phyloP scores from a whole-genome alignment of 2,797 vertebrate species.

The Furcifer pardalis region DNA sequence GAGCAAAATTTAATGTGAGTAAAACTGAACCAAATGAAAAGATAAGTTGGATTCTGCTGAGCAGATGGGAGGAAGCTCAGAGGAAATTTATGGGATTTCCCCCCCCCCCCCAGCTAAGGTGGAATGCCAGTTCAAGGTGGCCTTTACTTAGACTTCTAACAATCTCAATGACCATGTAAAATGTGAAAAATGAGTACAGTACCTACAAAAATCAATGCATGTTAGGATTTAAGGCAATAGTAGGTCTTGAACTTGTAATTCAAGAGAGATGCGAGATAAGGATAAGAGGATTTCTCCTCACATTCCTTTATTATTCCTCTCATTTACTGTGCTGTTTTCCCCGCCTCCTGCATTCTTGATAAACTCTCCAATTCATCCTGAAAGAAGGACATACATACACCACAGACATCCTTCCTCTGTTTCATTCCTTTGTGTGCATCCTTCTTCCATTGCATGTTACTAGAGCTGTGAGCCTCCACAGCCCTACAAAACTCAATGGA shows the following conservation, averaged over 20 bases:
- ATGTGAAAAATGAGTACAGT: background rate
- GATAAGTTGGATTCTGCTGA: constrained; percentile 1
- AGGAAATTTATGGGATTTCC: too few relatives aligned
- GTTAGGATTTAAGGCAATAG: background rate
- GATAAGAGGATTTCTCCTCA: background rate
- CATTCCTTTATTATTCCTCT: background rate
- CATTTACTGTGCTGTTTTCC: background rate
- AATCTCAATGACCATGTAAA: background rate
- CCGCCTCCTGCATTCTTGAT: background rate
- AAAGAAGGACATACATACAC: background rate
- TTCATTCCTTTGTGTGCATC: background rate
- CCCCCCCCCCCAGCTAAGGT: background rate
- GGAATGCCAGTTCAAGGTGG: background rate
- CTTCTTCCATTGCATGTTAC: too few relatives aligned
- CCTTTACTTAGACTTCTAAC: background rate
- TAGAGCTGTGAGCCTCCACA: too few relatives aligned
- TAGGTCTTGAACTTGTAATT: background rate
- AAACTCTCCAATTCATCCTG: background rate
- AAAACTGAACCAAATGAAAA: constrained; percentile 23
- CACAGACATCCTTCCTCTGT: background rate
- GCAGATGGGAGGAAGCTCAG: background rate
- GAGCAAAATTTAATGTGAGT: background rate
- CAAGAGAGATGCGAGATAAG: background rate
- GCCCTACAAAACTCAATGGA: too few relatives aligned
- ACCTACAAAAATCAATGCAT: background rate